These are phyloP conservation scores for Mesodorylaimus sp. DNA, from an alignment of 2,888 invertebrate species.

Conservation along the genomic window DNA sequence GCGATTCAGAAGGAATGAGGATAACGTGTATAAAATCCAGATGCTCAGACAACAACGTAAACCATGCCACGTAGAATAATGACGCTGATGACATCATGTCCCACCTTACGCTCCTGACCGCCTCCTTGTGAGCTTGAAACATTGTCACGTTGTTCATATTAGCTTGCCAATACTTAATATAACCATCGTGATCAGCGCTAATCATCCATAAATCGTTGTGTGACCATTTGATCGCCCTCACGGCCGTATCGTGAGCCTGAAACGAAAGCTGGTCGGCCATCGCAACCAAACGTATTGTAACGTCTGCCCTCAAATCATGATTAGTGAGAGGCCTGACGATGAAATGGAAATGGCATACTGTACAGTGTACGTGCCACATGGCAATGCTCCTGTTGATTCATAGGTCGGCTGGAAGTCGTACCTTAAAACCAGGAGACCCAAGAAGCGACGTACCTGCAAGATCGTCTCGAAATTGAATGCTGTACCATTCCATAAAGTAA, in stretches of 20 bases:
- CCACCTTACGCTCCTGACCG: conserved; percentile 90
- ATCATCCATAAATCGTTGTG: conserved; percentile 99
- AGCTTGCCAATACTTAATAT: conserved; percentile 99
- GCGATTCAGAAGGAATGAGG: too few relatives aligned
- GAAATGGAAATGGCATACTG: too few relatives aligned
- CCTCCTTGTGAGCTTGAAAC: conserved; percentile 99
- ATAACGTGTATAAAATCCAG: too few relatives aligned
- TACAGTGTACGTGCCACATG: too few relatives aligned
- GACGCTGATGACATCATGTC: too few relatives aligned
- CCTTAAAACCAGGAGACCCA: background rate
- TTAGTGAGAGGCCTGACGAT: too few relatives aligned
- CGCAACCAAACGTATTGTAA: background rate
- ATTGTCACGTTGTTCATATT: conserved; percentile 99
- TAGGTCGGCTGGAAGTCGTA: too few relatives aligned
- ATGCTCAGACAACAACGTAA: too few relatives aligned
- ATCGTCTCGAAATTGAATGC: conserved; percentile 99
- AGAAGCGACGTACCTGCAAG: conserved; percentile 50
- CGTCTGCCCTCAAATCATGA: background rate
- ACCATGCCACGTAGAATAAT: too few relatives aligned
- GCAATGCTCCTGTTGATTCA: too few relatives aligned
- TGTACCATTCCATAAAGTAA: conserved; percentile 96
- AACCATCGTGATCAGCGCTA: conserved; percentile 93
- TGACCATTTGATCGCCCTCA: conserved; percentile 98
- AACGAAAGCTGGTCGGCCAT: too few relatives aligned
- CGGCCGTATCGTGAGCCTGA: conserved; percentile 94